phyloP scores from a whole-genome alignment of 2,797 vertebrate genomes.

The Sandelia bainsii region DNA sequence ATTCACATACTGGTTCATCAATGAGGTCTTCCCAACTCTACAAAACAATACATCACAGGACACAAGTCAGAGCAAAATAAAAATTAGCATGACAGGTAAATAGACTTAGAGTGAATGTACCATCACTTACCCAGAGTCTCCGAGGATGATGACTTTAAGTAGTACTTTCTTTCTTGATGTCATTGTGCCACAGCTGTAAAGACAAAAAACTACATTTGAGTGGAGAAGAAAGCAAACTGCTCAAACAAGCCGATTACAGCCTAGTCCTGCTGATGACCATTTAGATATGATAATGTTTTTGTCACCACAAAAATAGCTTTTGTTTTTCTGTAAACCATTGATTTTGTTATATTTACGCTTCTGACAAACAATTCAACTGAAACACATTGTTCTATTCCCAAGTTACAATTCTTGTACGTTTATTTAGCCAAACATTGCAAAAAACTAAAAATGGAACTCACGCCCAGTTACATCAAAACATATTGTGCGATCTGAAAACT shows the following conservation, averaged over 20 bases:
- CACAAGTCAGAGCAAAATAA: constrained; percentile 10
- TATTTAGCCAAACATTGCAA: not conserved
- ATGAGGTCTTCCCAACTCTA: constrained; percentile 97
- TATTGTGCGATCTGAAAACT: not conserved
- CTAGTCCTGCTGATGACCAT: not conserved
- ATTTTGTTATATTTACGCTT: constrained; percentile 24
- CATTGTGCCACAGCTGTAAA: constrained; percentile 90
- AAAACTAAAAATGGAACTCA: not conserved
- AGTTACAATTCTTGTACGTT: constrained; percentile 2
- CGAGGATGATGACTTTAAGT: constrained; percentile 98
- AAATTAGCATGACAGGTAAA: not conserved
- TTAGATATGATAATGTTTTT: constrained; percentile 18
- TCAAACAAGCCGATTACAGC: not conserved
- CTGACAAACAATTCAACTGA: constrained; percentile 19
- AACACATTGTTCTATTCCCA: constrained; percentile 16
- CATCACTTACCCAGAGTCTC: constrained; percentile 95
- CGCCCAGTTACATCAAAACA: not conserved
- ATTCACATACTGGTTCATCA: constrained; percentile 99
- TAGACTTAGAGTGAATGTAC: not conserved
- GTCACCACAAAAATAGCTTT: constrained; percentile 6
- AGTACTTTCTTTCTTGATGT: constrained; percentile 99
- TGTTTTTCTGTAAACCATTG: constrained; percentile 5
- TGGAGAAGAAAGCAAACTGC: not conserved
- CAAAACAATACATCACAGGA: constrained; percentile 37
- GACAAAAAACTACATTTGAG: constrained; percentile 26